Evolutionary conservation across 2,888 invertebrate species (phyloP), one percentile per base, ranked within the genome.

Genomic region (Biston stratarius): DNA sequence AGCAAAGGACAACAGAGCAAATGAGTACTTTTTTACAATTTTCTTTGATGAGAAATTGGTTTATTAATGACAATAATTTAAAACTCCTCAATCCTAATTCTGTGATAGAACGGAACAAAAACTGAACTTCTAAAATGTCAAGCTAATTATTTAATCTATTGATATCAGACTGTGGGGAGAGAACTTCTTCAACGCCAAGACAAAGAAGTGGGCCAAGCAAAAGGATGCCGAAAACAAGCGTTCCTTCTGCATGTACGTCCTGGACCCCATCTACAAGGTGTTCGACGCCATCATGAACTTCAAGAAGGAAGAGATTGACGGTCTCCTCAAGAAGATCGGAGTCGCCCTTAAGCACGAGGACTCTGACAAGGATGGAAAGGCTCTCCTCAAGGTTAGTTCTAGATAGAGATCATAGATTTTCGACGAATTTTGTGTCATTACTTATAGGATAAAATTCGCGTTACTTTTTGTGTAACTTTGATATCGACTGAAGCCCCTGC

Each of bases 191-290:
- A 99, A 99, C 82, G 95, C 97, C 72, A 97, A 97, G 87, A 98
- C 99, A 74, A 99, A 99, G 97, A 99, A 99, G 91, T 99, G 99
- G 99, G 95, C 97, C 64, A 98, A 98, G 90, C 97, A 96, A 89
- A 97, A 97, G 95, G 98, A 98, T 85, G 92, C 94, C 1, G 98
- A 98, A 71, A 98, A 98, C 95, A 98, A 98, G 92, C 97, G 99
- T 81, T 99, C 99, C 0, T 99, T 99, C 96, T 97, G 97, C 92
- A 99, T 99, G 97, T 99, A 99, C 94, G 98, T 99, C 83, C 94
- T 99, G 90, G 99, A 99, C 87, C 99, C 99, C 71, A 99, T 99
- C 94, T 99, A 99, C 96, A 99, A 99, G 95, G 98, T 97, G 89
- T 95, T 95, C 84, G 94, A 95, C 79, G 95, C 95, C 69, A 95